Evolutionary conservation across 2,888 invertebrate species (phyloP), one percentile per base, ranked within the genome.

Genomic region (Epicampocera succincta): DNA sequence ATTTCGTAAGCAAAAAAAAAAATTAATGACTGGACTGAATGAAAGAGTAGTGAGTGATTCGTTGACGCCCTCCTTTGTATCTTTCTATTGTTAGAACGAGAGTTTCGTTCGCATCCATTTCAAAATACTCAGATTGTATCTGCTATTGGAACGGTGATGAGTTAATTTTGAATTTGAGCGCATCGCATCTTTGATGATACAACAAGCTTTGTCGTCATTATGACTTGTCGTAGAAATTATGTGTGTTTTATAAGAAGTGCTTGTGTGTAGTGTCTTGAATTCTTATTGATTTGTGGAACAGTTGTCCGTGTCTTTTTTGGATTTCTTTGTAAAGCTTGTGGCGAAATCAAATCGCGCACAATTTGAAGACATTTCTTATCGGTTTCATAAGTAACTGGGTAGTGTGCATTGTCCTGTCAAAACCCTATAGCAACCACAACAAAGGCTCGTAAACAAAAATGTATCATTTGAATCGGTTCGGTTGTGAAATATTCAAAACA

Each of bases 71-170:
- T 58, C 38, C 74, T 71, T 76, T 73, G 75, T 72, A 38, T 63
- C 42, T 60, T 65, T 33, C 75, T 65, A 58, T 75, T 80, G 75
- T 75, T 68, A 33, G 29, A 25, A 13, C 25, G 19, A 40, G 56
- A 65, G 54, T 78, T 75, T 66, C 66, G 66, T 75, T 61, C 19
- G 82, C 82, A 82, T 82, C 82, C 82, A 82, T 82, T 82, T 68
- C 54, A 81, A 58, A 74, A 52, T 82, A 72, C 72, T 78, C 82
- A 82, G 78, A 82, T 78, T 69, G 82, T 82, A 78, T 78, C 82
- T 75, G 74, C 74, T 75, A 75, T 82, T 82, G 78, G 82, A 82
- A 75, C 82, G 82, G 82, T 78, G 78, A 82, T 82, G 82, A 82
- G 82, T 82, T 82, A 78, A 82, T 82, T 82, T 82, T 61, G 71